Evolutionary conservation across 2,888 invertebrate species (phyloP).

Genomic region (Zelleria hepariella): DNA sequence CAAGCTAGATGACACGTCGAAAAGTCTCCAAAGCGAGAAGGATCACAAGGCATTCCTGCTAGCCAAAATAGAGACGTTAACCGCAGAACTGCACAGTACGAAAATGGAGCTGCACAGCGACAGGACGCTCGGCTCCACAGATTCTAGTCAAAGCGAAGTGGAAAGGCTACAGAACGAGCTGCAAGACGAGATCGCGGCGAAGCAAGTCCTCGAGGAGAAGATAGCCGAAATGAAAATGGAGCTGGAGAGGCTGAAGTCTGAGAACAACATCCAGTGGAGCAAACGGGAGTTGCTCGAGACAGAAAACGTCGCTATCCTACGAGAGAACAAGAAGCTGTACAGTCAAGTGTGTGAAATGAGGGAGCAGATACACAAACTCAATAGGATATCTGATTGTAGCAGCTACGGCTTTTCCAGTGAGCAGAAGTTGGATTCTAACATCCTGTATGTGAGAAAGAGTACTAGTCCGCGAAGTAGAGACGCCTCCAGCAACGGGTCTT

Average conservation of each 20-base stretch:
- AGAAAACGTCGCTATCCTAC: slow-evolving; percentile 87
- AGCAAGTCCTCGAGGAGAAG: slow-evolving; percentile 60
- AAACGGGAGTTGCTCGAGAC: slow-evolving; percentile 91
- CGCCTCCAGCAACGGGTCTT: slow-evolving; percentile 58
- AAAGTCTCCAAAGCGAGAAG: slow-evolving; percentile 51
- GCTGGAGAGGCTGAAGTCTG: slow-evolving; percentile 89
- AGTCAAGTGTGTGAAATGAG: slow-evolving; percentile 59
- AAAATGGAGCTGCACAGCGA: slow-evolving; percentile 55
- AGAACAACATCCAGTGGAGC: slow-evolving; percentile 95
- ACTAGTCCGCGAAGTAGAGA: slow-evolving; percentile 52
- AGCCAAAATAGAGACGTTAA: slow-evolving; percentile 49
- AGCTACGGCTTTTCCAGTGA: slow-evolving; percentile 35
- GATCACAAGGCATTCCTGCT: slow-evolving; percentile 56
- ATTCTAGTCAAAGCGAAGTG: slow-evolving; percentile 62
- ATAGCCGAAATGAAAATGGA: slow-evolving; percentile 65
- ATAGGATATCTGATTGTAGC: slow-evolving; percentile 58
- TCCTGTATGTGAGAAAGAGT: slow-evolving; percentile 53
- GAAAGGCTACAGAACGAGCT: slow-evolving; percentile 59
- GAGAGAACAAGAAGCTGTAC: slow-evolving; percentile 89
- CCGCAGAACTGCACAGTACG: slow-evolving; percentile 48
- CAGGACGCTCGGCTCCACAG: slow-evolving; percentile 56
- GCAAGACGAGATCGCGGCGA: slow-evolving; percentile 60
- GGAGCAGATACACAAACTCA: slow-evolving; percentile 61
- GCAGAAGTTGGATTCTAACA: slow-evolving; percentile 47
- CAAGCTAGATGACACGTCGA: slow-evolving; percentile 50